Percentiles rank a stretch among this genome's conserved stretches.
Evolutionary conservation across 2,797 vertebrate genomes (phyloP).

Genomic region (Danio albolineatus): DNA sequence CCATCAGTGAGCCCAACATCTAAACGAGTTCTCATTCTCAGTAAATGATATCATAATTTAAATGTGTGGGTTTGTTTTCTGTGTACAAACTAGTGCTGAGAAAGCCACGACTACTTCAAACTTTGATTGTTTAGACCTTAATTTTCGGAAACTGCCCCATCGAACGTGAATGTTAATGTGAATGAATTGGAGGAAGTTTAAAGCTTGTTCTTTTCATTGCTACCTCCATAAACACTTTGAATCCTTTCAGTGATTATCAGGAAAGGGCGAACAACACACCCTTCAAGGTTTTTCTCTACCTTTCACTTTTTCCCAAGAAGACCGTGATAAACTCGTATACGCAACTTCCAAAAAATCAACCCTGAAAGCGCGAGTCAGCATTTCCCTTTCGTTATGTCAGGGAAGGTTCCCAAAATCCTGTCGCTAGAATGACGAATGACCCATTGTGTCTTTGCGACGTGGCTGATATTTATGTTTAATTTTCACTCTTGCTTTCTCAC

Average conservation of each 20-base stretch:
- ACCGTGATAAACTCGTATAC: not conserved
- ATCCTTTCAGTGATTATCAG: not conserved
- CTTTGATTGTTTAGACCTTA: constrained; percentile 23
- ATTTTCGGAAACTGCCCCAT: constrained; percentile 32
- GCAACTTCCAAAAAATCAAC: not conserved
- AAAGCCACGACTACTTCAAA: constrained; percentile 29
- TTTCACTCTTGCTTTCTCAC: constrained; percentile 70
- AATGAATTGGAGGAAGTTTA: constrained; percentile 47
- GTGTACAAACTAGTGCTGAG: not conserved
- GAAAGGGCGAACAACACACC: not conserved
- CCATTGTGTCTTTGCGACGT: constrained; percentile 56
- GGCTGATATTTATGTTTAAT: constrained; percentile 69
- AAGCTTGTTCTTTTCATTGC: constrained; percentile 46
- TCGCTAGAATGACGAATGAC: constrained; percentile 67
- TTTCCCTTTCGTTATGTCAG: constrained; percentile 66
- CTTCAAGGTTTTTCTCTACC: not conserved
- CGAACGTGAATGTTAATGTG: constrained; percentile 12
- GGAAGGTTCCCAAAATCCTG: constrained; percentile 65
- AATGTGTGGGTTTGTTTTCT: not conserved
- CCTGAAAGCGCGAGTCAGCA: constrained; percentile 24
- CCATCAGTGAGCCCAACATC: no score
- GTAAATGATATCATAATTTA: not conserved
- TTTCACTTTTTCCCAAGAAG: not conserved
- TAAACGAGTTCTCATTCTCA: not conserved
- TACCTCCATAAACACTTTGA: constrained; percentile 22